These are phyloP conservation scores for Shargacucullia verbasci DNA, from an alignment of 2,888 invertebrate species.

Conservation along the genomic window DNA sequence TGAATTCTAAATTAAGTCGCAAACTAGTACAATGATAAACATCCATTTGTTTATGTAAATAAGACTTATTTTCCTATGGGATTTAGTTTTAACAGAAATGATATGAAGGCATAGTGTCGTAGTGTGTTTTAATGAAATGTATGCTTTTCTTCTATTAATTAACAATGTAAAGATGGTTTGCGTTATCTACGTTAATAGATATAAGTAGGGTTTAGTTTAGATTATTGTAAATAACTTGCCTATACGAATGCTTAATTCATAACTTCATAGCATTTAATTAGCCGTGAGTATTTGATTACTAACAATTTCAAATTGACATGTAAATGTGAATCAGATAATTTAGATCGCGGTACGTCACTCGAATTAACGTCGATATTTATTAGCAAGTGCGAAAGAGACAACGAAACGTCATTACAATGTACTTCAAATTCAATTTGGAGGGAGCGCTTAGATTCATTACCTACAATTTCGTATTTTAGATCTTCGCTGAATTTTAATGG, in stretches of 20 bases:
- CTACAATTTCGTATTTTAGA: constrained; percentile 73
- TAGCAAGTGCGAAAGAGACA: constrained; percentile 52
- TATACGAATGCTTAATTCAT: too few species aligned
- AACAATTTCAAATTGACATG: constrained; percentile 22
- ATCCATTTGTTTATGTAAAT: constrained; percentile 39
- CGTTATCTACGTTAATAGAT: too few species aligned
- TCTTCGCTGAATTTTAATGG: constrained; percentile 75
- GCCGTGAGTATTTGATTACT: too few species aligned
- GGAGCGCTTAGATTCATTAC: constrained; percentile 66
- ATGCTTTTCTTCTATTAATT: constrained; percentile 19
- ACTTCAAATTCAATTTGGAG: constrained; percentile 65
- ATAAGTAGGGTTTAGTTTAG: too few species aligned
- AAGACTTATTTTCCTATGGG: constrained; percentile 28
- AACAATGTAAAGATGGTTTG: background rate
- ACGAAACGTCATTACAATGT: constrained; percentile 59
- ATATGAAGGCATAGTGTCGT: too few species aligned
- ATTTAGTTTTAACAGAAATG: constrained; percentile 5
- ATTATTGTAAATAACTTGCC: too few species aligned
- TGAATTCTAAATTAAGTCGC: constrained; percentile 21
- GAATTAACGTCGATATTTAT: constrained; percentile 56
- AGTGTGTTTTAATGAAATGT: constrained; percentile 18
- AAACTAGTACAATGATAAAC: constrained; percentile 15
- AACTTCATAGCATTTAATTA: too few species aligned
- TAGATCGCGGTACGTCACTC: constrained; percentile 25
- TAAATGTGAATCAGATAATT: constrained; percentile 45